A percentile compares a stretch with the other conserved stretches of the same genome.
Evolutionary conservation across 2,888 invertebrate genomes (phyloP).

Genomic region (Metellina segmentata): DNA sequence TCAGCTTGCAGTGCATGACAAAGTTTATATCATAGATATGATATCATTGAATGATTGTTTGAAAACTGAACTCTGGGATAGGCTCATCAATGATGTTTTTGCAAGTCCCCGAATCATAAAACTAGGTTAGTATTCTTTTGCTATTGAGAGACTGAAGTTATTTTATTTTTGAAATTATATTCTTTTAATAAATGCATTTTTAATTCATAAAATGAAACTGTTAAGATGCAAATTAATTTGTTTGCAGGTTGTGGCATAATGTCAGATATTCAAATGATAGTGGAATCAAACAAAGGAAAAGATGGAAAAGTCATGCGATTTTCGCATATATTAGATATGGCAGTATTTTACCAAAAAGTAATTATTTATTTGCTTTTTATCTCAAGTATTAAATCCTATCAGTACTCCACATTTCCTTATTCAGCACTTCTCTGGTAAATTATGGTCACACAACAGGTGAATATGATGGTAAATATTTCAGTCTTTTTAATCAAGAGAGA

Average conservation of each 20-base stretch:
- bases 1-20: conserved; percentile 88
- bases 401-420: neutral
- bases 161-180: neutral
- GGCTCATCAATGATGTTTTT: conserved; percentile 55
- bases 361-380: neutral
- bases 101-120: conserved; percentile 58
- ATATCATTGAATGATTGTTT: conserved; percentile 83
- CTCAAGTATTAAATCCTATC: neutral
- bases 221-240: neutral
- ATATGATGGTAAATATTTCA: too few species aligned
- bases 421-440: neutral
- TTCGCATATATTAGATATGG: conserved; percentile 67
- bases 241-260: conserved; percentile 57
- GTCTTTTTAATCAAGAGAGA: too few species aligned
- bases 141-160: neutral
- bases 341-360: conserved; percentile 59
- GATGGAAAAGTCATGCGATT: conserved; percentile 53
- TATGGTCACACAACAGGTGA: neutral
- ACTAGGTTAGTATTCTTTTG: conserved; percentile 46
- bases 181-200: neutral
- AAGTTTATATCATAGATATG: conserved; percentile 90
- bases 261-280: conserved; percentile 60
- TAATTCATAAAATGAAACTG: neutral
- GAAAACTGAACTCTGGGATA: conserved; percentile 50
- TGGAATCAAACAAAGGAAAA: conserved; percentile 52